Evolutionary conservation across 2,888 invertebrate genomes (phyloP).

Genomic region (Thera obeliscata): DNA sequence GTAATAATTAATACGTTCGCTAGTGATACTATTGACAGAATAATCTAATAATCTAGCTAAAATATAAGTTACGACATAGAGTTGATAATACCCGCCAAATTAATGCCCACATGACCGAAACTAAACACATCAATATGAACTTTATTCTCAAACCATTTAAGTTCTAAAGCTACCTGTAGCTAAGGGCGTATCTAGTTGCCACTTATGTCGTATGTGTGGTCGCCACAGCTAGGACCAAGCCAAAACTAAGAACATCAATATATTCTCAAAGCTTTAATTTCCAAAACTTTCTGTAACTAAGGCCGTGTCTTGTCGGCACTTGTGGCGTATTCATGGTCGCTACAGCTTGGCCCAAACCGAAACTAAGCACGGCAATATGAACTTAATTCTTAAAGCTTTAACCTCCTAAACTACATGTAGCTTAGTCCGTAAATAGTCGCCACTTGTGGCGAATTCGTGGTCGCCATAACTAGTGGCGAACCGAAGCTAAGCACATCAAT

Average conservation of each 20-base stretch:
- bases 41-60: not conserved
- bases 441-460: not conserved
- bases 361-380: no score
- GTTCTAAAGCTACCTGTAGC: constrained; percentile 81
- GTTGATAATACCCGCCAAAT: constrained; percentile 2
- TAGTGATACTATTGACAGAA: not conserved
- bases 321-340: constrained; percentile 95
- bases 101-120: not conserved
- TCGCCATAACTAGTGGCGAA: no score
- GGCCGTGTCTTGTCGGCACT: constrained; percentile 91
- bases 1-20: no score
- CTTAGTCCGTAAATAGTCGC: not conserved
- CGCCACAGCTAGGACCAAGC: constrained; percentile 89
- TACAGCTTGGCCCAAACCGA: constrained; percentile 90
- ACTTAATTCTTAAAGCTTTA: no score
- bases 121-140: not conserved
- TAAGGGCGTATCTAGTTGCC: constrained; percentile 90
- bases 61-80: not conserved
- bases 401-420: not conserved
- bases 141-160: not conserved
- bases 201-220: constrained; percentile 94
- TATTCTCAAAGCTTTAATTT: not conserved
- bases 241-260: not conserved
- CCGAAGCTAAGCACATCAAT: not conserved
- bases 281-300: constrained; percentile 86